Base-by-base conservation (phyloP, 2,888 invertebrate genomes). In the Sepioteuthis lessoniana region DNA sequence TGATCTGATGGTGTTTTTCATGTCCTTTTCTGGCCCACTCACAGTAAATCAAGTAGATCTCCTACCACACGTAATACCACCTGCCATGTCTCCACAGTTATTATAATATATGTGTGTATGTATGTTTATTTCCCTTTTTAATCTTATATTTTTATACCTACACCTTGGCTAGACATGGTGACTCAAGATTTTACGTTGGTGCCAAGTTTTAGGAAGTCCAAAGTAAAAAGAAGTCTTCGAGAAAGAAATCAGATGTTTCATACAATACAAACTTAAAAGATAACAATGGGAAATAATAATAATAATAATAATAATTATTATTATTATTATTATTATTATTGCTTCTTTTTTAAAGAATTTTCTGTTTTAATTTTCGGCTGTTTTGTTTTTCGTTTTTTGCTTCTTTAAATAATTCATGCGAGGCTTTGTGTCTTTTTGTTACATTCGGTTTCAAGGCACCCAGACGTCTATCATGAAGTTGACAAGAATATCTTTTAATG, bases 391-490 rank as follows among this genome's bases (percentile, higher is more conserved):
- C 13, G 76, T 19, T 1, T 76, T 76, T 19, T n/a, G 10, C n/a
- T 76, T n/a, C 76, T 35, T 76, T 76, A 76, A 76, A 76, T 76
- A 76, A 76, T 76, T 76, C 76, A 76, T 35, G 76, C 35, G 4
- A 13, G 16, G n/a, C 76, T 76, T n/a, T 76, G n/a, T 76, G 35
- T 76, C n/a, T 13, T 2, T n/a, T 76, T n/a, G 76, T 76, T n/a
- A 16, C 76, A n/a, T 76, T 35, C 76, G 76, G 76, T n/a, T 76
- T 76, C 16, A n/a, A 76, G 76, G 76, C 76, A 76, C 76, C 76
- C 35, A 76, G 76, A 76, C 76, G 76, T 76, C 76, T 76, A 76
- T 76, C n/a, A n/a, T 76, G 76, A 76, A 76, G 76, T 76, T 76
- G n/a, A 16, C n/a, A n/a, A 76, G n/a, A 35, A 76, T 13, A 76